Conservation (phyloP, 2,113 vertebrate genomes). For the Tenrec ecaudatus region DNA sequence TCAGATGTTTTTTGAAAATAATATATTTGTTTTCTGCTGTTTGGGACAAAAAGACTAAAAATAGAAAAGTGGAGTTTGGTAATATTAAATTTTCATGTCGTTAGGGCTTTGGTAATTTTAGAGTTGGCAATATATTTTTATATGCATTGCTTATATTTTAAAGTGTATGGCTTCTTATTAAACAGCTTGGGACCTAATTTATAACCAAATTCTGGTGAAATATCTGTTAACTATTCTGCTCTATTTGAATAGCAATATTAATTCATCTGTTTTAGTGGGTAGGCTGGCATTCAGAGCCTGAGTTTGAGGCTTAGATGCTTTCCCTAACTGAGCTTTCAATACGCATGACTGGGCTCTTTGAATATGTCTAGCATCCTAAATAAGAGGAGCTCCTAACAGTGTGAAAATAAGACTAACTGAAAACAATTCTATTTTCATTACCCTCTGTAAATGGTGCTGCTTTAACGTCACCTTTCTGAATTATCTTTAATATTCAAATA, state of each 20-base stretch:
- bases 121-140: conserved; percentile 47
- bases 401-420: conserved; percentile 73
- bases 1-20: conserved; percentile 21
- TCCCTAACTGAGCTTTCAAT: conserved; percentile 35
- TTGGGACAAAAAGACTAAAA: background rate
- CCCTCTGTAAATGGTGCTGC: conserved; percentile 55
- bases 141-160: conserved; percentile 44
- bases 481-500: conserved; percentile 66
- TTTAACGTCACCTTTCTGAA: conserved; percentile 71
- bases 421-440: conserved; percentile 73
- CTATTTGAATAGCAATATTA: conserved; percentile 26
- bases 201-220: conserved; percentile 37
- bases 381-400: conserved; percentile 55
- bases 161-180: conserved; percentile 31
- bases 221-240: conserved; percentile 52
- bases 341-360: conserved; percentile 71
- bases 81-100: background rate
- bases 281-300: conserved; percentile 25
- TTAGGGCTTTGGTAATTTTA: conserved; percentile 57
- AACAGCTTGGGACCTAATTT: conserved; percentile 24
- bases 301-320: conserved; percentile 39
- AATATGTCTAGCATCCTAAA: conserved; percentile 66
- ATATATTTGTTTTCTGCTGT: conserved; percentile 35
- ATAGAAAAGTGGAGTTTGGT: background rate
- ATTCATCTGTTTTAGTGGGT: conserved; percentile 49